These are phyloP conservation scores for Jordanella pulchra DNA, from an alignment of 2,797 vertebrate species.

Conservation along the genomic window DNA sequence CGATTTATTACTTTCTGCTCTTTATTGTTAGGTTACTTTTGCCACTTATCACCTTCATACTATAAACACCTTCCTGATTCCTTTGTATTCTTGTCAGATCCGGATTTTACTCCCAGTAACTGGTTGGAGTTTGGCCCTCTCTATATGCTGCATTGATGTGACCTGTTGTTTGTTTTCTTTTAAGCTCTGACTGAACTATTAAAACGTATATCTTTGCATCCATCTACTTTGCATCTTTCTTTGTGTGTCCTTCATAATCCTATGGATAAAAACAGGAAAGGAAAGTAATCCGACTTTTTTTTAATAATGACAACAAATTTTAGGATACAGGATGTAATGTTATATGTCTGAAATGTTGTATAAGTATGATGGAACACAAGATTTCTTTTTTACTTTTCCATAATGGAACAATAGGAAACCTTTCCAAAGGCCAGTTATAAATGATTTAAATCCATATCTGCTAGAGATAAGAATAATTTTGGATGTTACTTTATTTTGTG, in stretches of 20 bases:
- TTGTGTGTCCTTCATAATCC: too few species aligned
- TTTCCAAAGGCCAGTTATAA: neutral
- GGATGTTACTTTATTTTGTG: too few species aligned
- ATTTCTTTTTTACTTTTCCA: neutral
- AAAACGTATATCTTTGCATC: neutral
- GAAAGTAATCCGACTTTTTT: neutral
- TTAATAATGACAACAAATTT: neutral
- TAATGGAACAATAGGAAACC: neutral
- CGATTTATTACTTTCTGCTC: neutral
- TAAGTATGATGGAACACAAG: neutral
- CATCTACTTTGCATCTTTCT: neutral
- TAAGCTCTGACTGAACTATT: neutral
- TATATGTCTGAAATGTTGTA: neutral
- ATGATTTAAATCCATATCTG: too few species aligned
- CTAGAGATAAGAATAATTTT: too few species aligned
- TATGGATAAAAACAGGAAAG: too few species aligned
- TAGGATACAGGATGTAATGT: neutral
- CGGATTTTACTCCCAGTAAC: neutral
- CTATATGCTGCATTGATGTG: neutral
- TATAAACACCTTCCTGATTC: neutral
- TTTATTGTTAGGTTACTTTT: neutral
- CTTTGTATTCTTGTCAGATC: neutral
- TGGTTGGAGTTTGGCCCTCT: neutral
- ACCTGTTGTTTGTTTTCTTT: neutral
- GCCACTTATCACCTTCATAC: neutral